Conservation (phyloP, 2,113 vertebrate genomes). For the Phodopus roborovskii region DNA sequence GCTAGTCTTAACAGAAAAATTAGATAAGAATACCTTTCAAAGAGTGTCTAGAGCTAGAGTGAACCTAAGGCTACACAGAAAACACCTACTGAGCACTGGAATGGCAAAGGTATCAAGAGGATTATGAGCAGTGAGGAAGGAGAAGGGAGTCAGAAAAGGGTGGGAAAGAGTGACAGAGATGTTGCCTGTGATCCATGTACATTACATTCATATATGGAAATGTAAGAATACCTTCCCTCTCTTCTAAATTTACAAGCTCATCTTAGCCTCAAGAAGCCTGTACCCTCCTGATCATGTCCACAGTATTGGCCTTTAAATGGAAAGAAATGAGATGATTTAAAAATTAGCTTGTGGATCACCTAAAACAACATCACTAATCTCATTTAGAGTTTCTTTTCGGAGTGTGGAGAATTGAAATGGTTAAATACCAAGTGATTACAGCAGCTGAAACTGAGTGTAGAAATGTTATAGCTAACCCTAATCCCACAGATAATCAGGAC, state of each 20-base stretch:
- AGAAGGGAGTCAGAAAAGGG: too few species aligned
- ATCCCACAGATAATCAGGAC: background rate
- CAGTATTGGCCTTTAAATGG: background rate
- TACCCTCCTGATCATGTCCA: background rate
- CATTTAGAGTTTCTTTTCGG: slow-evolving; percentile 19
- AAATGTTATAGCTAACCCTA: background rate
- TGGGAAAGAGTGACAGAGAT: background rate
- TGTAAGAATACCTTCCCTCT: background rate
- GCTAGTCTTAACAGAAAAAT: background rate
- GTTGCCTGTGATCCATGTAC: background rate
- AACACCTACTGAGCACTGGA: background rate
- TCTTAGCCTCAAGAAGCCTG: background rate
- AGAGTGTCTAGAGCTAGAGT: background rate
- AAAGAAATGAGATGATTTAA: background rate
- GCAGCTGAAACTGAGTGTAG: background rate
- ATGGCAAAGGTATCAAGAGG: background rate
- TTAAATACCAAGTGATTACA: slow-evolving; percentile 1
- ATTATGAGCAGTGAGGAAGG: too few species aligned
- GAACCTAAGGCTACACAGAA: background rate
- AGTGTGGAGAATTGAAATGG: background rate
- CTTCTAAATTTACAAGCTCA: background rate
- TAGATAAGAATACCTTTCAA: background rate
- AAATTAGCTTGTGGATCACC: background rate
- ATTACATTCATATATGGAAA: background rate
- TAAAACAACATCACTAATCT: background rate